phyloP scores from a whole-genome alignment of 2,797 vertebrate species.

The Cynopterus sphinx region DNA sequence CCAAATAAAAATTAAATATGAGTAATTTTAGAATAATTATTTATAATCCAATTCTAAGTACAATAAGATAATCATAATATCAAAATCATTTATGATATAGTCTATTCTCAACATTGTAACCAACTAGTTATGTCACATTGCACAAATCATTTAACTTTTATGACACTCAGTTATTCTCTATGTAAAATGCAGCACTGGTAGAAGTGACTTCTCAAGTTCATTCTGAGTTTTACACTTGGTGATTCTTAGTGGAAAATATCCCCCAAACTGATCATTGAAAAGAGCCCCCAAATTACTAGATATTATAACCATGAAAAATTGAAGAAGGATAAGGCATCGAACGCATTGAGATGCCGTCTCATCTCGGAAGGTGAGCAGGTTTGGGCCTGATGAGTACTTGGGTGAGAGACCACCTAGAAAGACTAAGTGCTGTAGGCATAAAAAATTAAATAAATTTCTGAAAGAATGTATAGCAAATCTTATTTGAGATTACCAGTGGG shows the following conservation, averaged over 20 bases:
- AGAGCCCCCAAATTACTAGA: not conserved
- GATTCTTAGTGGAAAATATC: not conserved
- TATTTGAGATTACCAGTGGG: not conserved
- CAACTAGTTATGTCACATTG: not conserved
- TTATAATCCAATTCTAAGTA: slow-evolving; percentile 51
- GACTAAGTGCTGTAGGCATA: too few relatives aligned
- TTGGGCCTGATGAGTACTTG: too few relatives aligned
- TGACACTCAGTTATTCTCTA: not conserved
- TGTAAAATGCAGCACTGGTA: not conserved
- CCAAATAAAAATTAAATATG: slow-evolving; percentile 66
- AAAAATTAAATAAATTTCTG: not conserved
- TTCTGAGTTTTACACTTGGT: not conserved
- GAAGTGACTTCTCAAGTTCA: not conserved
- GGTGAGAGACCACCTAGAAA: too few relatives aligned
- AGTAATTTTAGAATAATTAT: slow-evolving; percentile 64
- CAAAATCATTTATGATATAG: slow-evolving; percentile 46
- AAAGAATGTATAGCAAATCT: not conserved
- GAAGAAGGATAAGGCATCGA: not conserved
- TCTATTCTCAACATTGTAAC: not conserved
- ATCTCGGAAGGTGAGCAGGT: too few relatives aligned
- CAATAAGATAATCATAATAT: slow-evolving; percentile 41
- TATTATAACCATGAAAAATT: not conserved
- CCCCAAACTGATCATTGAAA: not conserved
- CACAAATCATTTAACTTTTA: slow-evolving; percentile 33
- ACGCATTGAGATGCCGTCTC: too few relatives aligned